phyloP scores from a whole-genome alignment of 2,113 vertebrate species.

The Gopherus flavomarginatus region DNA sequence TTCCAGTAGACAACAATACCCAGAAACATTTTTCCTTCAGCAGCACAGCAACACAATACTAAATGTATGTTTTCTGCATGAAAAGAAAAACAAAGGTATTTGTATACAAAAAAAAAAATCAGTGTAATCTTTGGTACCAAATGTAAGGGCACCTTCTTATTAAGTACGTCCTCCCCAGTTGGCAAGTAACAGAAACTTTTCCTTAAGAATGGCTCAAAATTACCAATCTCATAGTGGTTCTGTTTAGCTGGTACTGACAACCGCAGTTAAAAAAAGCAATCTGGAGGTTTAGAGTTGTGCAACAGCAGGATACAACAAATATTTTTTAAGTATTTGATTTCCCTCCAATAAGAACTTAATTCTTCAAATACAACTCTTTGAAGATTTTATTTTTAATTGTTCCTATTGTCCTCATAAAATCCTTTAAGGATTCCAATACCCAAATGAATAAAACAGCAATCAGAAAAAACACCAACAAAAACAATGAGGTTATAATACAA shows the following conservation, averaged over 20 bases:
- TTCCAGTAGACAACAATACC: slow-evolving; percentile 11
- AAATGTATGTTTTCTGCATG: slow-evolving; percentile 58
- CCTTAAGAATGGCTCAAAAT: slow-evolving; percentile 48
- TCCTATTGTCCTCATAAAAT: slow-evolving; percentile 41
- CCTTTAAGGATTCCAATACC: slow-evolving; percentile 42
- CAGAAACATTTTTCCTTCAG: slow-evolving; percentile 39
- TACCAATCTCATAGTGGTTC: background rate
- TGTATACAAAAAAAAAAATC: slow-evolving; percentile 59
- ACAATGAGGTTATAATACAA: slow-evolving; percentile 69
- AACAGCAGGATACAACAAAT: slow-evolving; percentile 49
- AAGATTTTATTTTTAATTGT: slow-evolving; percentile 31
- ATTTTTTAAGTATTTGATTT: slow-evolving; percentile 27
- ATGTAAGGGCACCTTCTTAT: slow-evolving; percentile 72
- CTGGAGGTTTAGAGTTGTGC: slow-evolving; percentile 18
- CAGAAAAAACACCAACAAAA: slow-evolving; percentile 59
- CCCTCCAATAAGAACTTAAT: background rate
- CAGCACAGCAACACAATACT: slow-evolving; percentile 66
- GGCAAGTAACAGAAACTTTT: slow-evolving; percentile 20
- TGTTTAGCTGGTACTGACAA: slow-evolving; percentile 25
- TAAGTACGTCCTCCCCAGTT: slow-evolving; percentile 52
- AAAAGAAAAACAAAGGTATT: slow-evolving; percentile 50
- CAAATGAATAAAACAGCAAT: slow-evolving; percentile 47
- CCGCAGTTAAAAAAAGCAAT: slow-evolving; percentile 3
- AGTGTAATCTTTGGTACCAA: slow-evolving; percentile 85
- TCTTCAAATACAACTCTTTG: slow-evolving; percentile 44